Conservation (phyloP, 2,113 vertebrate genomes). For the Edolisoma coerulescens region DNA sequence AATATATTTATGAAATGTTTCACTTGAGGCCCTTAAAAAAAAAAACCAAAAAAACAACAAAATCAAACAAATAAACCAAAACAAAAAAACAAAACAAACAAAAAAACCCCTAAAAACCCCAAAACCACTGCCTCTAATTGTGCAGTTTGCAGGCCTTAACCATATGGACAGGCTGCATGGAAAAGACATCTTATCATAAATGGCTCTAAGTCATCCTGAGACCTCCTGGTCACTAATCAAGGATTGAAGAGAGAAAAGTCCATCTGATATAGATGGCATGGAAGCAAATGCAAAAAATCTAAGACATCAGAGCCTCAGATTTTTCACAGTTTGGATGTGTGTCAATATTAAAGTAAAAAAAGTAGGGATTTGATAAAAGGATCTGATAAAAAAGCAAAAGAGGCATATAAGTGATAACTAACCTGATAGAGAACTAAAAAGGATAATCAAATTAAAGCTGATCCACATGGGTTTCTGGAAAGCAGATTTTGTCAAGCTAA, state of each 20-base stretch:
- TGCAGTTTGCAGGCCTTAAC: background rate
- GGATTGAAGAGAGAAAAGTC: background rate
- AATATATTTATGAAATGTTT: background rate
- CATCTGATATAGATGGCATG: background rate
- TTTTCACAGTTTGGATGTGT: slow-evolving; percentile 8
- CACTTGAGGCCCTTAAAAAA: background rate
- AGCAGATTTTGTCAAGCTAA: slow-evolving; percentile 51
- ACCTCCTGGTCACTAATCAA: background rate
- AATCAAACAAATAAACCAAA: background rate
- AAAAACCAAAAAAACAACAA: accelerated
- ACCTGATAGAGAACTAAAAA: slow-evolving; percentile 50
- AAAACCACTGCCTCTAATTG: background rate
- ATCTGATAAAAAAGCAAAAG: slow-evolving; percentile 40
- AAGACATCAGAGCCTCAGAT: background rate
- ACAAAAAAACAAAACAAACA: background rate
- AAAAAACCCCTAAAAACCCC: background rate
- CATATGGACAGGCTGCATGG: background rate
- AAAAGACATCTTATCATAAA: background rate
- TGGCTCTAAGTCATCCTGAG: background rate
- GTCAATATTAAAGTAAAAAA: slow-evolving; percentile 26
- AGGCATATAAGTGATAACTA: slow-evolving; percentile 26
- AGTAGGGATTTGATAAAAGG: slow-evolving; percentile 41
- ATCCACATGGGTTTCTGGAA: slow-evolving; percentile 35
- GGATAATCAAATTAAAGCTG: slow-evolving; percentile 24
- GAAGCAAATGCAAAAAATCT: background rate